Base-by-base conservation (phyloP, 2,888 invertebrate genomes). In the Gonocerus acuteangulatus region DNA sequence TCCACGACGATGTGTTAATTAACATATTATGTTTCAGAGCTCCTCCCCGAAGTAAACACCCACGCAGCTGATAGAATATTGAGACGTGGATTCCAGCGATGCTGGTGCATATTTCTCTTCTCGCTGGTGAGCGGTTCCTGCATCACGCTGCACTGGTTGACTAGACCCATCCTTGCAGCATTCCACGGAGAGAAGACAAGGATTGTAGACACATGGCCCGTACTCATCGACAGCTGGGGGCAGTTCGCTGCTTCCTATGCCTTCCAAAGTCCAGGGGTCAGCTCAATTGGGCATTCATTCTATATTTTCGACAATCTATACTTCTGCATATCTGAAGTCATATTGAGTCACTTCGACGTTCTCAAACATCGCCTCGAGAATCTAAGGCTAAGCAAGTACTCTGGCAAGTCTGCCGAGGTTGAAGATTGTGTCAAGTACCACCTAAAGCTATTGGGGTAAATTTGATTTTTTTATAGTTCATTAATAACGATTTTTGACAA, bases 191-290 rank as follows among this genome's bases (percentile, higher is more conserved):
- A 59, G 36, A 62, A 61, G 44, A 60, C 64, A 4, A 44, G 59
- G 11, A 64, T 64, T 4, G 60, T 64, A 6, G 54, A 54, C 49
- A 62, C 60, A 0, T 64, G 62, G 61, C 64, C 64, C 13, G 23
- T 42, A 11, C 59, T 52, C 11, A 45, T 62, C 15, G 61, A 64
- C 19, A 60, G 54, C 2, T 64, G 64, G 64, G 19, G 32, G 7
- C 54, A 60, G 19, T 61, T 61, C 48, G 51, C 58, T 18, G 15
- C 42, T 2, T 61, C 64, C 39, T 64, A 62, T 19, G 22, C 48
- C 16, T 62, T 52, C 47, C 64, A 64, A 22, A 4, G 36, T 2
- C 34, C 61, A 16, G 57, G 48, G 19, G 58, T 64, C 36, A 39
- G 52, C 19, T 52, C 48, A 2, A 16, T 64, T 19, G 64, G 64